Base-by-base conservation (phyloP, 2,888 invertebrate genomes). In the Tuberolachnus salignus region DNA sequence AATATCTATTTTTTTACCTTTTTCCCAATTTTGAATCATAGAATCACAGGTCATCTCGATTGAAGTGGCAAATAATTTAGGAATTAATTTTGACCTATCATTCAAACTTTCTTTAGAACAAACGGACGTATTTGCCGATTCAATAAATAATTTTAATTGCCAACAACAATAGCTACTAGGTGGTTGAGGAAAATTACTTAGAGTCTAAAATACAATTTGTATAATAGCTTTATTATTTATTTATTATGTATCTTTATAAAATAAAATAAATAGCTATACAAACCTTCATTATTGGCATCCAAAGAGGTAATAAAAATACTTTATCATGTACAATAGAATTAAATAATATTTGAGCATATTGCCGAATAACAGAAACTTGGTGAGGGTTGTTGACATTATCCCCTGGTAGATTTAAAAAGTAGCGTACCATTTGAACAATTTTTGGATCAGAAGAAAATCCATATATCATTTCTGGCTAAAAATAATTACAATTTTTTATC, bases 301-400 rank as follows among this genome's bases (percentile, higher is more conserved):
- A 92, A 69, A 92, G 88, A 1, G 92, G 91, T 82, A 94, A 85
- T 21, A 92, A 89, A 84, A 91, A 91, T 83, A 94, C 86, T 83
- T 93, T 92, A 85, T 95, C 94, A 83, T 91, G 90, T 2, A 92
- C 90, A 0, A 94, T 90, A 74, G 94, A 94, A 84, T 94, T 93
- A 83, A 93, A 93, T 9, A 92, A 90, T 23, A 92, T 87, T 85
- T 90, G 88, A 63, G 90, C 89, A 70, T 93, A 85, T 8, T 88
- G 87, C 83, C 91, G 91, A 73, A 88, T 80, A 90, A 87, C 78
- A 87, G 87, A 16, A 82, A 80, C 72, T 84, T 84, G 49, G 72
- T 81, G 23, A 26, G 70, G 8, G 57, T 80, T 63, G 42, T 80
- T 53, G 26, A 80, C 14, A 46, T 70, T 49, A 66, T 73, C 66